Evolutionary conservation across 2,797 vertebrate genomes (phyloP).

Genomic region (Chaunax sp.): DNA sequence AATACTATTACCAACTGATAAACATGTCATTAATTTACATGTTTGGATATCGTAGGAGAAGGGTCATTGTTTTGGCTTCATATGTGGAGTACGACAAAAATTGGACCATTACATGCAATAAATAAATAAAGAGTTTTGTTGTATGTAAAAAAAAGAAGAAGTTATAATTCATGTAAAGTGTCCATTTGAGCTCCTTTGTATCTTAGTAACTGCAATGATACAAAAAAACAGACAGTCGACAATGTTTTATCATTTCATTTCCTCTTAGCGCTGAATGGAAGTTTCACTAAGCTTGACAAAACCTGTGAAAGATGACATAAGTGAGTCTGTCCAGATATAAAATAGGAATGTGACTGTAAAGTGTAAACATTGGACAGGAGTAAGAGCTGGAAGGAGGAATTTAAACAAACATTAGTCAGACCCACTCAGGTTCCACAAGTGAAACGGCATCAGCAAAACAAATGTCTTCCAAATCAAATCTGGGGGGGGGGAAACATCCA

Average conservation of each 20-base stretch:
- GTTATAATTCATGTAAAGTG: slow-evolving; percentile 19
- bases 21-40: not conserved
- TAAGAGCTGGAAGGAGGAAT: slow-evolving; percentile 45
- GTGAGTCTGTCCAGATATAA: slow-evolving; percentile 65
- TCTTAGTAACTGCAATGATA: slow-evolving; percentile 36
- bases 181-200: slow-evolving; percentile 41
- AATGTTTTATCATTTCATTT: slow-evolving; percentile 35
- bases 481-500: slow-evolving; percentile 7
- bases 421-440: slow-evolving; percentile 18
- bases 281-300: slow-evolving; percentile 56
- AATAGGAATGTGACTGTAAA: slow-evolving; percentile 61
- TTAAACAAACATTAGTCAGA: slow-evolving; percentile 73
- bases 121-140: slow-evolving; percentile 42
- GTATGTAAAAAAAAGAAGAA: slow-evolving; percentile 7
- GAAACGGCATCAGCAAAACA: slow-evolving; percentile 25
- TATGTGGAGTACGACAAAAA: too few relatives aligned
- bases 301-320: slow-evolving; percentile 44
- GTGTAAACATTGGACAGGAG: slow-evolving; percentile 68
- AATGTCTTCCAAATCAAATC: slow-evolving; percentile 29
- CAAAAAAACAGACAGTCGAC: slow-evolving; percentile 38
- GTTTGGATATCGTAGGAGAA: not conserved
- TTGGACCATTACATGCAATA: slow-evolving; percentile 23
- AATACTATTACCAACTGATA: not conserved
- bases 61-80: too few relatives aligned
- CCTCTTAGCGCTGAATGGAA: slow-evolving; percentile 38